Percentiles rank a stretch among this genome's conserved stretches.
phyloP scores from a whole-genome alignment of 2,113 vertebrate species.

The Eurypyga helias region DNA sequence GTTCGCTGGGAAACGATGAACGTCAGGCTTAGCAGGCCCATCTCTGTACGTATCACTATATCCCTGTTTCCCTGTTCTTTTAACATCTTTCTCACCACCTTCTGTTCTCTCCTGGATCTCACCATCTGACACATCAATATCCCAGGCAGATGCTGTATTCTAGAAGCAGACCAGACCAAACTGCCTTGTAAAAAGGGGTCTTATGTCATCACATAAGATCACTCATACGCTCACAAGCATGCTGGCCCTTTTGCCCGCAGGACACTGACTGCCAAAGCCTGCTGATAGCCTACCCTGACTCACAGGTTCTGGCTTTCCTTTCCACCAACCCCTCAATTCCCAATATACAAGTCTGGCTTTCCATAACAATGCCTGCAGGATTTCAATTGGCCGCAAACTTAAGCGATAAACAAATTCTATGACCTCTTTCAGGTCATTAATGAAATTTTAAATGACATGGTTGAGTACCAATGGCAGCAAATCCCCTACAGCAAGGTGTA shows the following conservation, averaged over 20 bases:
- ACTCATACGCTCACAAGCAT: rapidly evolving
- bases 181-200: not conserved
- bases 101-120: not conserved
- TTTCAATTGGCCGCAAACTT: not conserved
- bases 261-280: not conserved
- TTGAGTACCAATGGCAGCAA: not conserved
- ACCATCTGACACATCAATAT: not conserved
- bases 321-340: not conserved
- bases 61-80: not conserved
- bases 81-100: not conserved
- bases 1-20: not conserved
- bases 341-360: not conserved
- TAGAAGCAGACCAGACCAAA: not conserved
- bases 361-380: not conserved
- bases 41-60: rapidly evolving
- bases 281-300: not conserved
- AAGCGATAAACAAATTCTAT: not conserved
- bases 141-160: not conserved
- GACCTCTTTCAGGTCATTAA: not conserved
- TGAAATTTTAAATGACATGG: not conserved
- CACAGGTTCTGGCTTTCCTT: not conserved
- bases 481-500: not conserved
- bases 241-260: rapidly evolving
- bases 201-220: rapidly evolving
- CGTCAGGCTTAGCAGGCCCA: not conserved